A percentile compares a stretch with the other conserved stretches of the same genome.
Conservation (phyloP, 2,888 invertebrate genomes). For the Seira sanloemensis region DNA sequence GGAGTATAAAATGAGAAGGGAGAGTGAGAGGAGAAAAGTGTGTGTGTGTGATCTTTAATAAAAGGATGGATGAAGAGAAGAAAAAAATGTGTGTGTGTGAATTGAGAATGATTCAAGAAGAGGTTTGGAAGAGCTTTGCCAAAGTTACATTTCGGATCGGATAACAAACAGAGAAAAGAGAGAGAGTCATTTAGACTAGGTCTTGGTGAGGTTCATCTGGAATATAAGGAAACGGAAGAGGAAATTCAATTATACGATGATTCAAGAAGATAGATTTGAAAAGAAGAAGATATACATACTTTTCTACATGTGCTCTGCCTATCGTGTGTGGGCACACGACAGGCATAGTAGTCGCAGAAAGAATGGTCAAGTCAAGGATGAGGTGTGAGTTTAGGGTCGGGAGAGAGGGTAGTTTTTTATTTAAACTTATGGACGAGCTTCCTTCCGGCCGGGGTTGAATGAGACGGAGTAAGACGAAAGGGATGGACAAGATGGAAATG, state of each 20-base stretch:
- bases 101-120: no score
- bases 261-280: no score
- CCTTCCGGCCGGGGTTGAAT: background rate
- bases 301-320: background rate
- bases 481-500: no score
- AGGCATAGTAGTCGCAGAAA: background rate
- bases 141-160: background rate
- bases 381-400: background rate
- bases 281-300: no score
- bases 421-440: background rate
- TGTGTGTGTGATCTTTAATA: no score
- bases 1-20: conserved; percentile 6
- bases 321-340: no score
- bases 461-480: no score
- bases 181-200: background rate
- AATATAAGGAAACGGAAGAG: conserved; percentile 1
- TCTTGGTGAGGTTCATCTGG: background rate
- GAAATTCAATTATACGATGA: conserved; percentile 1
- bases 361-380: background rate
- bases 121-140: conserved; percentile 11
- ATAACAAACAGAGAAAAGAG: background rate
- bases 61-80: no score
- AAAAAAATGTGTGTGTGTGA: no score
- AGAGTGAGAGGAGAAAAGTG: no score
- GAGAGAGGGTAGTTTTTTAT: background rate